Percentiles rank a stretch among this genome's conserved stretches.
Conservation (phyloP, 1,140 invertebrate genomes). For the Cecropterus lyciades region DNA sequence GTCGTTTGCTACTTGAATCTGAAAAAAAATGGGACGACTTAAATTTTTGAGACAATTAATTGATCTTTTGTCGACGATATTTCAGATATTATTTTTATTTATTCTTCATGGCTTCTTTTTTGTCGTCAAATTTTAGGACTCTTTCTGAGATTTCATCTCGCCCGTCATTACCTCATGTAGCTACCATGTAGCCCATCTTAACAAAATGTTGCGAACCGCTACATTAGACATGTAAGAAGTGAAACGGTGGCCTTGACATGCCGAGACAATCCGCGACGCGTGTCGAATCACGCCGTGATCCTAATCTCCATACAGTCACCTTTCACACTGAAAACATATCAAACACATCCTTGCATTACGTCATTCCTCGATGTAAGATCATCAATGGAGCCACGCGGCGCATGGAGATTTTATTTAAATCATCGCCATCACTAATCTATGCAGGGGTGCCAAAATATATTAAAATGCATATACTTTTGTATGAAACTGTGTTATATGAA, state of each 20-base stretch:
- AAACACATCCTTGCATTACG: slow-evolving; percentile 58
- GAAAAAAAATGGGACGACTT: too few species aligned
- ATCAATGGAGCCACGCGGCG: slow-evolving; percentile 57
- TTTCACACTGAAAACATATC: slow-evolving; percentile 63
- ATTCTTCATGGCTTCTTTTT: too few species aligned
- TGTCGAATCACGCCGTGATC: slow-evolving; percentile 63
- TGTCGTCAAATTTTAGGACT: too few species aligned
- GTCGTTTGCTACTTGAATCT: too few species aligned
- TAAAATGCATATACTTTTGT: too few species aligned
- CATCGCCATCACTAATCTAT: neutral
- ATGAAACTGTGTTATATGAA: too few species aligned
- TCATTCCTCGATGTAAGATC: slow-evolving; percentile 53
- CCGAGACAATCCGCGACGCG: slow-evolving; percentile 58
- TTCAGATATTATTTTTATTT: too few species aligned
- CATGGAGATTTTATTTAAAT: neutral
- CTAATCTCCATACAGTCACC: slow-evolving; percentile 78
- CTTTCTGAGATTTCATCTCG: too few species aligned
- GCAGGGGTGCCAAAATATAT: neutral
- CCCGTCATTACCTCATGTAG: too few species aligned
- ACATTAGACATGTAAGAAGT: slow-evolving; percentile 57
- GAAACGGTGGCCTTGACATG: slow-evolving; percentile 69
- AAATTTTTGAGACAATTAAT: too few species aligned
- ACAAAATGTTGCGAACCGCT: neutral
- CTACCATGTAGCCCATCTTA: too few species aligned
- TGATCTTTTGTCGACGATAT: too few species aligned